Base-by-base conservation (phyloP, 1,140 invertebrate genomes). In the Brachystomella parvula region DNA sequence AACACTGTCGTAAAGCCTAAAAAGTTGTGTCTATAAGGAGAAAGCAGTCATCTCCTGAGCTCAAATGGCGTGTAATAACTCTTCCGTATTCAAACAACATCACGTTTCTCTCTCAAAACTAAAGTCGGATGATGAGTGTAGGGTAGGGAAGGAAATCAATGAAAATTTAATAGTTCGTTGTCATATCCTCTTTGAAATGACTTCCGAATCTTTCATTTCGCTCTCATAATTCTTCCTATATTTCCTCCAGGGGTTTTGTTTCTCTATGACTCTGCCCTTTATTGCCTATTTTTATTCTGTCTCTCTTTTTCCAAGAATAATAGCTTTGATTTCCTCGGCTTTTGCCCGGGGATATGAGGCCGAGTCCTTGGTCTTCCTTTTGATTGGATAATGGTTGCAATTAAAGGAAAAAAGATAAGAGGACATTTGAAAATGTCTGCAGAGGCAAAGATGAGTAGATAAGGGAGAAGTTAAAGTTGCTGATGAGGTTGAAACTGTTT, bases 101-200 rank as follows among this genome's bases (percentile, higher is more conserved):
- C 35, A 39, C 35, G 6, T 39, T 39, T 39, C 35, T 39, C n/a
- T n/a, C n/a, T n/a, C n/a, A n/a, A n/a, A n/a, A n/a, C n/a, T n/a
- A n/a, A n/a, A n/a, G n/a, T n/a, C n/a, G n/a, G n/a, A n/a, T n/a
- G n/a, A n/a, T n/a, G n/a, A n/a, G n/a, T n/a, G n/a, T n/a, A n/a
- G n/a, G n/a, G n/a, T n/a, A 19, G 15, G 6, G 49, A 24, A 53
- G 49, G 49, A 53, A 39, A 53, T 53, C 49, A 53, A 53, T 53
- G 49, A 53, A 53, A 53, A 53, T 53, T 53, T 53, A 53, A 53
- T 9, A 12, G 39, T 44, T 44, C n/a, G 39, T n/a, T n/a, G n/a
- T n/a, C n/a, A n/a, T n/a, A n/a, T n/a, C 39, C 39, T 44, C 39
- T 44, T 44, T 12, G 39, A 44, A 44, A 12, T 44, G n/a, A 44